Evolutionary conservation across 1,140 invertebrate species (phyloP).

Genomic region (Drosophila nannoptera): DNA sequence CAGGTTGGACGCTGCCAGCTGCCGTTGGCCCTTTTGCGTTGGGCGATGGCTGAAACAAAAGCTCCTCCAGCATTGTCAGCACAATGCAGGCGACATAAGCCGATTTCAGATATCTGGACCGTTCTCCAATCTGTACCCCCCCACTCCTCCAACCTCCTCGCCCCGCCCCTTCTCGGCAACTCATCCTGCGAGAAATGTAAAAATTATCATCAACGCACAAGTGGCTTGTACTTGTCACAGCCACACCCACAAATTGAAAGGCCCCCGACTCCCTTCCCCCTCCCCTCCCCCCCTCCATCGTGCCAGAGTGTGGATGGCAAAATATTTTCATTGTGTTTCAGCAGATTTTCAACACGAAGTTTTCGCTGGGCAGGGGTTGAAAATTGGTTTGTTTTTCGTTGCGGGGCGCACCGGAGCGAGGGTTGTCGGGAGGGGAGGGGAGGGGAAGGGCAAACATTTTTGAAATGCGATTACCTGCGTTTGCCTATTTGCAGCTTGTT

Average conservation of each 20-base stretch:
- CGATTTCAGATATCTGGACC: constrained; percentile 70
- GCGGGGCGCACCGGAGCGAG: no score
- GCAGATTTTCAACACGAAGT: constrained; percentile 68
- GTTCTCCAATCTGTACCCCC: constrained; percentile 7
- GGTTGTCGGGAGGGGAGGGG: background rate
- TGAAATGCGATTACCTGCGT: constrained; percentile 76
- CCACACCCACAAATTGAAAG: constrained; percentile 1
- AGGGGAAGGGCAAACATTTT: constrained; percentile 30
- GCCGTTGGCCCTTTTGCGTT: background rate
- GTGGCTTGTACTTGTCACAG: constrained; percentile 75
- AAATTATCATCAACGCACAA: constrained; percentile 77
- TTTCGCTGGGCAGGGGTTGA: constrained; percentile 53
- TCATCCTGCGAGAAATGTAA: constrained; percentile 41
- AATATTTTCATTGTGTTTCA: constrained; percentile 78
- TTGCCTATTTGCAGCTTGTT: constrained; percentile 71
- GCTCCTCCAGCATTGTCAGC: constrained; percentile 67
- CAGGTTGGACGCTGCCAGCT: constrained; percentile 2
- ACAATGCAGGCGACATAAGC: constrained; percentile 75
- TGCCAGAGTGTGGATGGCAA: constrained; percentile 45
- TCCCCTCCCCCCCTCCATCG: background rate
- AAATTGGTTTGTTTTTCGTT: constrained; percentile 60
- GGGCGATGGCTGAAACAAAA: constrained; percentile 42
- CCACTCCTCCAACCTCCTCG: background rate
- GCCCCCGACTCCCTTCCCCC: background rate
- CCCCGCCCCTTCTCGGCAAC: background rate